Conservation (phyloP, 2,888 invertebrate genomes). For the Tupiocoris notatus region DNA sequence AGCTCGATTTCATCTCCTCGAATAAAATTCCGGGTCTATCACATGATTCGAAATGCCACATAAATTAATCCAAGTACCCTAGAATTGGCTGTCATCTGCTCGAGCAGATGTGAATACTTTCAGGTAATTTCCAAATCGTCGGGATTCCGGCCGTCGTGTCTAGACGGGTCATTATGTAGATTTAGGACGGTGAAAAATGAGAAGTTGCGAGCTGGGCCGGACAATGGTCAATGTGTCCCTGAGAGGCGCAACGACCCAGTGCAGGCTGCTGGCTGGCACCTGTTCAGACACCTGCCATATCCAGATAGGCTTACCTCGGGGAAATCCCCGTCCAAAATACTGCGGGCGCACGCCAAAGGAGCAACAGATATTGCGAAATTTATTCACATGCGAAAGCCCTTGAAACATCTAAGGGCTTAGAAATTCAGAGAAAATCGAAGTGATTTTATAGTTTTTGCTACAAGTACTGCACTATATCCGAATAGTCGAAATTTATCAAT, state of each 20-base stretch:
- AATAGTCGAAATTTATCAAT: too few species aligned
- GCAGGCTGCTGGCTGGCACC: slow-evolving; percentile 21
- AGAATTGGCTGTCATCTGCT: not conserved
- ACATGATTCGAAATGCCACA: too few species aligned
- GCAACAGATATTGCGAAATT: not conserved
- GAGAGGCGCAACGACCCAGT: not conserved
- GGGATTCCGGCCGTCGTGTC: not conserved
- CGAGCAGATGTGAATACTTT: not conserved
- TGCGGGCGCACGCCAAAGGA: not conserved
- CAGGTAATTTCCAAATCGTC: not conserved
- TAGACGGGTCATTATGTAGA: not conserved
- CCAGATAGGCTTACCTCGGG: not conserved
- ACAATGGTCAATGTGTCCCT: not conserved
- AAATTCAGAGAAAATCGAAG: too few species aligned
- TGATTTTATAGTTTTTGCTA: too few species aligned
- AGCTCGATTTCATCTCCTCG: too few species aligned
- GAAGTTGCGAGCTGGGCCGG: not conserved
- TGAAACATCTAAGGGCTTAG: too few species aligned
- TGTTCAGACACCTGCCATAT: slow-evolving; percentile 21
- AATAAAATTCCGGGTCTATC: too few species aligned
- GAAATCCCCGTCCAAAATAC: not conserved
- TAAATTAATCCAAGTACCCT: too few species aligned
- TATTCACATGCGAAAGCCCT: not conserved
- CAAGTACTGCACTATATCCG: too few species aligned
- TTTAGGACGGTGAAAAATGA: not conserved